Evolutionary conservation across 2,113 vertebrate genomes (phyloP), one percentile per base, ranked within the genome.

Genomic region (Uria aalge): DNA sequence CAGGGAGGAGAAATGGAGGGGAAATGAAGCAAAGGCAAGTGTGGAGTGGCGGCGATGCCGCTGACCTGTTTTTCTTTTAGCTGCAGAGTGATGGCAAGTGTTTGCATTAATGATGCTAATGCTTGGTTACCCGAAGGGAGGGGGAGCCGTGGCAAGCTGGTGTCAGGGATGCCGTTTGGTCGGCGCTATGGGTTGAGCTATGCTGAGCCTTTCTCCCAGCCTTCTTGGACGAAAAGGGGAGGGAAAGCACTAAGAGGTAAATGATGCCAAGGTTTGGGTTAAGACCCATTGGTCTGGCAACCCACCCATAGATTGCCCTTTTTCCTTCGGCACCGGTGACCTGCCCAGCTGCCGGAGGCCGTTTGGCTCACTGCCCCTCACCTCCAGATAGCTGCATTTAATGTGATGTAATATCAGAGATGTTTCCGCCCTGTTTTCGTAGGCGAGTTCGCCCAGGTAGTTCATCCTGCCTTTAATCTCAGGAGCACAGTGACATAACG

Each of bases 1-100:
- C 67, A 59, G 72, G 14, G 85, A 88, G 90, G 45, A 96, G 94
- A 90, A 93, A 95, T 36, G 76, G 66, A 75, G 76, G 78, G 60
- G 91, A 89, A 92, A 62, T 19, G 63, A 67, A 95, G 90, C 47
- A 73, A 62, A 90, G 38, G 67, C 20, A 92, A 45, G 34, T 5
- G 38, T 67, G 59, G 67, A 71, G 77, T 36, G 55, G 82, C 6
- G 2, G 8, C 18, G 59, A 27, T 27, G 43, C 27, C 53, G 64
- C 63, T 88, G 85, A 78, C 67, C 68, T 78, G 59, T 55, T 86
- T 40, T 60, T 63, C 50, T 64, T 59, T 3, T 3, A 72, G 67
- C 50, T 90, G 45, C 48, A 55, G 66, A 91, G 77, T 1, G 34
- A 68, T 38, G 77, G 66, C 26, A 77, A 79, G 23, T 8, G 50